Conservation (phyloP, 1,140 invertebrate species). For the Drosophila ambigua region DNA sequence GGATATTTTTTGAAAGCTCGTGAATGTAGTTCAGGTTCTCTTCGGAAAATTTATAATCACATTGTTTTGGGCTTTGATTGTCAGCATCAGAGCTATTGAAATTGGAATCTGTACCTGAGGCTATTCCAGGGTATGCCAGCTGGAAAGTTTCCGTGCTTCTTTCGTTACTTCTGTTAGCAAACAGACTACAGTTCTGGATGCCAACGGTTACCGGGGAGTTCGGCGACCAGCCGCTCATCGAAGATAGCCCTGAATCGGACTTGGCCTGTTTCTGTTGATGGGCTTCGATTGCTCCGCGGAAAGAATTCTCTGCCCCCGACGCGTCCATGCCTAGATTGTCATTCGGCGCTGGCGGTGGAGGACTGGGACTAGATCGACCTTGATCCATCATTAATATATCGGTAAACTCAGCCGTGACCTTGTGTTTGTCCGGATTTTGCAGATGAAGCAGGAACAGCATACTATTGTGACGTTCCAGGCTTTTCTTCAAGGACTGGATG, state of each 20-base stretch:
- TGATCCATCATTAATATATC: conserved; percentile 57
- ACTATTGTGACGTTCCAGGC: conserved; percentile 78
- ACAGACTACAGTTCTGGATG: conserved; percentile 19
- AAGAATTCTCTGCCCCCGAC: conserved; percentile 33
- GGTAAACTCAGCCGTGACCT: conserved; percentile 30
- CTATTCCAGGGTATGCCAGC: neutral
- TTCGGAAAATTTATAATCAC: conserved; percentile 63
- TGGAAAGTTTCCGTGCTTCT: conserved; percentile 12
- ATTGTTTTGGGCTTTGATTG: conserved; percentile 5
- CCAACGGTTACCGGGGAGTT: conserved; percentile 85
- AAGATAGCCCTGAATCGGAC: conserved; percentile 92
- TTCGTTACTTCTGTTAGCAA: conserved; percentile 41
- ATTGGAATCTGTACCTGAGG: neutral
- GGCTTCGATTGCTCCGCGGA: conserved; percentile 28
- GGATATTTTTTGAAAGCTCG: conserved; percentile 81
- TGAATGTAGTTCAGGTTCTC: conserved; percentile 81
- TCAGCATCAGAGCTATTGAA: conserved; percentile 3
- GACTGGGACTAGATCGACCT: conserved; percentile 89
- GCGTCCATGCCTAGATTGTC: conserved; percentile 38
- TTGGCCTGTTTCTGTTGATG: conserved; percentile 88
- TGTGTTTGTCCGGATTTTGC: conserved; percentile 75
- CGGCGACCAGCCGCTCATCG: conserved; percentile 93
- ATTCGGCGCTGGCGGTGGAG: conserved; percentile 91
- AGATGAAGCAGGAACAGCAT: conserved; percentile 81
- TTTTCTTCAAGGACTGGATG: conserved; percentile 75